These are phyloP conservation scores for Gambelia wislizenii DNA, from an alignment of 2,797 vertebrate genomes.

Conservation along the genomic window DNA sequence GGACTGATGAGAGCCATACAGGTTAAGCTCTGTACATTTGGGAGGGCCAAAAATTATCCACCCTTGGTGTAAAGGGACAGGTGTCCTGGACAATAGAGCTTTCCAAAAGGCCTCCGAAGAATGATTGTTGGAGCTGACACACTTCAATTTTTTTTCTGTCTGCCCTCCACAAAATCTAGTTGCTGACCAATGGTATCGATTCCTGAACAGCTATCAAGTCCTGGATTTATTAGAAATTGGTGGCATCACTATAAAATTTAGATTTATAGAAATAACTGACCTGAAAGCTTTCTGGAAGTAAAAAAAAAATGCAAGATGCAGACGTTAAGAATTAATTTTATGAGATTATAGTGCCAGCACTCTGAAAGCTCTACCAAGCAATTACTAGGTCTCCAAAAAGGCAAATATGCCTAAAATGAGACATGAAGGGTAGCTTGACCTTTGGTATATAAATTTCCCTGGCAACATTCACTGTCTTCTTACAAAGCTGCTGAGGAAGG, in stretches of 20 bases:
- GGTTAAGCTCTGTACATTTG: too few species aligned
- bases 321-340: background rate
- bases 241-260: constrained; percentile 3
- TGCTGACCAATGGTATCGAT: background rate
- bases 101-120: background rate
- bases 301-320: constrained; percentile 30
- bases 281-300: background rate
- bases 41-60: background rate
- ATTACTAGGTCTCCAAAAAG: constrained; percentile 26
- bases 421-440: background rate
- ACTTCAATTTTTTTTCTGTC: too few species aligned
- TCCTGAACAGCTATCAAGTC: background rate
- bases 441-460: constrained; percentile 22
- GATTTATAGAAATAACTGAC: constrained; percentile 4
- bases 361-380: constrained; percentile 29
- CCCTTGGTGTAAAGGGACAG: background rate
- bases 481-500: background rate
- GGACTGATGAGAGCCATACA: background rate
- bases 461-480: background rate
- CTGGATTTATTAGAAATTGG: background rate
- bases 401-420: constrained; percentile 19
- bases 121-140: too few species aligned
- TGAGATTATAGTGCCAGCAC: background rate
- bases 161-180: background rate
- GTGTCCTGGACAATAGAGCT: background rate